Evolutionary conservation across 2,888 invertebrate genomes (phyloP).

Genomic region (Lepidochitona cinerea): DNA sequence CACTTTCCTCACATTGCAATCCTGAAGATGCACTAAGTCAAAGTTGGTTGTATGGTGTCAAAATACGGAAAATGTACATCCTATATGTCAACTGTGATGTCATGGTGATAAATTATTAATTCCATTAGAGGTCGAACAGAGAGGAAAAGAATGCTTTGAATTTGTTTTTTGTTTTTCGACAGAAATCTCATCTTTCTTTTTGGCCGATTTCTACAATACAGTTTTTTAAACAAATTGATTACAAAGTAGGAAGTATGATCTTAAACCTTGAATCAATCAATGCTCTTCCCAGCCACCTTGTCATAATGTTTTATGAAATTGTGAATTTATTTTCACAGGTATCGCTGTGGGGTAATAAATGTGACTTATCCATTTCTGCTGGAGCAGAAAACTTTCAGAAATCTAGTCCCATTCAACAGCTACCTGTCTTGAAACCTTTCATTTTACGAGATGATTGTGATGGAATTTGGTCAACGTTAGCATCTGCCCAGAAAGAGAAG

Average conservation of each 20-base stretch:
- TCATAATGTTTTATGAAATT: too few relatives aligned
- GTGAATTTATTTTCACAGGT: slow-evolving; percentile 63
- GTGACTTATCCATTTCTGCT: slow-evolving; percentile 88
- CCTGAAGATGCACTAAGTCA: too few relatives aligned
- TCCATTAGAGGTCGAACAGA: too few relatives aligned
- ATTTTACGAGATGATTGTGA: slow-evolving; percentile 78
- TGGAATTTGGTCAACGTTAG: slow-evolving; percentile 74
- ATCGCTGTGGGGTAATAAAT: slow-evolving; percentile 95
- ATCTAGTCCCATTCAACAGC: slow-evolving; percentile 75
- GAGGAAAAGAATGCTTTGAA: neutral
- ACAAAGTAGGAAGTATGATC: too few relatives aligned
- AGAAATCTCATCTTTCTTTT: neutral
- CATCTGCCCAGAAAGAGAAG: slow-evolving; percentile 19
- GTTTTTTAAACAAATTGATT: neutral
- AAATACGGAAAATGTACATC: too few relatives aligned
- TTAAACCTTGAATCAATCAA: too few relatives aligned
- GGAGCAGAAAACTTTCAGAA: slow-evolving; percentile 78
- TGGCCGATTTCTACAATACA: neutral
- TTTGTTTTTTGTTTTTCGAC: neutral
- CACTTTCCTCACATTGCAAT: too few relatives aligned
- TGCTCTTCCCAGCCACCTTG: too few relatives aligned
- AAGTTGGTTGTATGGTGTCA: too few relatives aligned
- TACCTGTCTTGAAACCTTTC: slow-evolving; percentile 75
- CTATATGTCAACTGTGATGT: too few relatives aligned
- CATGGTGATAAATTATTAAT: too few relatives aligned